These are phyloP conservation scores for Avahi laniger DNA, from an alignment of 2,797 vertebrate genomes.

Conservation along the genomic window DNA sequence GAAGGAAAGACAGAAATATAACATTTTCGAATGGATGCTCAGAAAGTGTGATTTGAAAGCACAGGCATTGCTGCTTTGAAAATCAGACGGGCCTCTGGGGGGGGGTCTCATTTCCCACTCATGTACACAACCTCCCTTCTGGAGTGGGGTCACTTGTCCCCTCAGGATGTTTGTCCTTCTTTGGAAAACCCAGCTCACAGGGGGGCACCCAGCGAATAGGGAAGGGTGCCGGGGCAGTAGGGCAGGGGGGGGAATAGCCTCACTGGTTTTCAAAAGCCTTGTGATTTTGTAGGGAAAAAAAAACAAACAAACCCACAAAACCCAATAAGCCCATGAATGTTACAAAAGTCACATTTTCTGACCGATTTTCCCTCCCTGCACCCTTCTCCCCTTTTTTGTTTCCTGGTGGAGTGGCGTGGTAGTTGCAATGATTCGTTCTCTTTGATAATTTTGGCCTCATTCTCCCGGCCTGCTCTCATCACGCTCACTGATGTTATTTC, in stretches of 20 bases:
- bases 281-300: constrained; percentile 32
- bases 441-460: constrained; percentile 61
- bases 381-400: constrained; percentile 47
- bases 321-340: constrained; percentile 19
- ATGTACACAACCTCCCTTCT: constrained; percentile 2
- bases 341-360: constrained; percentile 58
- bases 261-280: constrained; percentile 64
- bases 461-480: constrained; percentile 47
- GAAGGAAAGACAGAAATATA: constrained; percentile 75
- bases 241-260: neutral
- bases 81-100: constrained; percentile 62
- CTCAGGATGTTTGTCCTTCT: constrained; percentile 69
- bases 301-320: neutral
- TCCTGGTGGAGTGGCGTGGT: constrained; percentile 47
- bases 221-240: neutral
- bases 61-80: constrained; percentile 63
- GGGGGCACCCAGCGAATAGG: constrained; percentile 39
- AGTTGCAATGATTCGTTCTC: constrained; percentile 37
- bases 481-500: constrained; percentile 67
- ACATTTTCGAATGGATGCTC: constrained; percentile 76
- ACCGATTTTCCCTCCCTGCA: neutral
- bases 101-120: constrained; percentile 51
- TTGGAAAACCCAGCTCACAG: constrained; percentile 48
- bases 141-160: constrained; percentile 72
- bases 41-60: constrained; percentile 77